Evolutionary conservation across 2,113 vertebrate genomes (phyloP).

Genomic region (Talpa occidentalis): DNA sequence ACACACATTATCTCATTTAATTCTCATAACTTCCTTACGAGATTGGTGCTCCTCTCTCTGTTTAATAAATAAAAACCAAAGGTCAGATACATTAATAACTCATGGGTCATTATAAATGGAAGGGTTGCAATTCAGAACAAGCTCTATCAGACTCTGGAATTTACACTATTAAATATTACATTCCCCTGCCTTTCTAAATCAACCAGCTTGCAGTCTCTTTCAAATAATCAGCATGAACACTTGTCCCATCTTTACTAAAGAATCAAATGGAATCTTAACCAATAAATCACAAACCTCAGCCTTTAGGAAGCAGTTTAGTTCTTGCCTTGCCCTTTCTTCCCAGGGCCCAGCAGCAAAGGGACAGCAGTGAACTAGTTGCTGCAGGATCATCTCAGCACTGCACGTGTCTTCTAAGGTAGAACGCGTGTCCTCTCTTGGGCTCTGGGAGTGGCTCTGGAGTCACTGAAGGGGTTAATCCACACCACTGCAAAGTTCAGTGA

Average conservation of each 20-base stretch:
- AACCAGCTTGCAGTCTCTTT: background rate
- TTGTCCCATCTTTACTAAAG: background rate
- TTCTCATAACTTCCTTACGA: background rate
- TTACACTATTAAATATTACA: background rate
- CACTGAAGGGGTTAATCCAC: constrained; percentile 86
- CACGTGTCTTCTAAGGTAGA: constrained; percentile 57
- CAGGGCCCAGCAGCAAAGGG: constrained; percentile 45
- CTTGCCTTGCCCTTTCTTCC: constrained; percentile 59
- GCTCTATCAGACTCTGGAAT: background rate
- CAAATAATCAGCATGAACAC: background rate
- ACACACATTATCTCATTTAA: background rate
- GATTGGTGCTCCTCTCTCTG: background rate
- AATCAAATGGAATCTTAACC: constrained; percentile 20
- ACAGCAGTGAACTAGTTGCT: constrained; percentile 33
- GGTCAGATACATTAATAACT: background rate
- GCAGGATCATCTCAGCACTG: constrained; percentile 50
- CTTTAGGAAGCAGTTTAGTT: constrained; percentile 73
- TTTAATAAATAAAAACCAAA: constrained; percentile 11
- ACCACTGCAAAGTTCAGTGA: constrained; percentile 89
- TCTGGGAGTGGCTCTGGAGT: constrained; percentile 58
- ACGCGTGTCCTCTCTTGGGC: constrained; percentile 71
- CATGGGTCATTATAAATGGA: background rate
- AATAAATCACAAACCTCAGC: background rate
- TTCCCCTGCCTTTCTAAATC: background rate
- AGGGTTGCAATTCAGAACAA: background rate